Conservation (phyloP, 2,888 invertebrate genomes). For the Drosophila demipolita region DNA sequence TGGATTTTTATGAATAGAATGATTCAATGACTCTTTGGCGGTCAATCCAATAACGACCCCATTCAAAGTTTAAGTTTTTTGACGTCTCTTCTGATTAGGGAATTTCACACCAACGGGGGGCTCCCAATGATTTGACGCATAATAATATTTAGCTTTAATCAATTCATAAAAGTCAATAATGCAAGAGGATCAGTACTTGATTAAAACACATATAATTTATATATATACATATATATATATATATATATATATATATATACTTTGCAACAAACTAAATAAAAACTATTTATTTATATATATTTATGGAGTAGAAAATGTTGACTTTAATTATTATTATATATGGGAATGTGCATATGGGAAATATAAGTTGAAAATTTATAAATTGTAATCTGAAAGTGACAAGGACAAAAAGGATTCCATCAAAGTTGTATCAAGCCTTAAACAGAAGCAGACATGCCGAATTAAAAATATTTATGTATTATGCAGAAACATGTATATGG, state of each 20-base stretch:
- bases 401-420: background rate
- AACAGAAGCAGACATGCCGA: background rate
- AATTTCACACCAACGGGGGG: constrained; percentile 2
- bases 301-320: background rate
- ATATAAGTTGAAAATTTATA: background rate
- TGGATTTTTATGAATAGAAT: background rate
- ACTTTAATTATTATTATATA: background rate
- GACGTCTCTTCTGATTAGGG: background rate
- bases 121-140: background rate
- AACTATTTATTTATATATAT: background rate
- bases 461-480: background rate
- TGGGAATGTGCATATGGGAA: background rate
- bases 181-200: background rate
- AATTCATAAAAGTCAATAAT: background rate
- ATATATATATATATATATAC: too few relatives aligned
- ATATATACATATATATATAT: background rate
- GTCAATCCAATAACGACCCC: background rate
- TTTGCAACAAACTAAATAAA: background rate
- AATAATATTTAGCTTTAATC: background rate
- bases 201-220: background rate
- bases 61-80: background rate
- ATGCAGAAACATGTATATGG: background rate
- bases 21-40: background rate
- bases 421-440: background rate
- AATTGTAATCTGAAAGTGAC: background rate